phyloP scores from a whole-genome alignment of 2,888 invertebrate genomes.

The Calliphora vomitoria region DNA sequence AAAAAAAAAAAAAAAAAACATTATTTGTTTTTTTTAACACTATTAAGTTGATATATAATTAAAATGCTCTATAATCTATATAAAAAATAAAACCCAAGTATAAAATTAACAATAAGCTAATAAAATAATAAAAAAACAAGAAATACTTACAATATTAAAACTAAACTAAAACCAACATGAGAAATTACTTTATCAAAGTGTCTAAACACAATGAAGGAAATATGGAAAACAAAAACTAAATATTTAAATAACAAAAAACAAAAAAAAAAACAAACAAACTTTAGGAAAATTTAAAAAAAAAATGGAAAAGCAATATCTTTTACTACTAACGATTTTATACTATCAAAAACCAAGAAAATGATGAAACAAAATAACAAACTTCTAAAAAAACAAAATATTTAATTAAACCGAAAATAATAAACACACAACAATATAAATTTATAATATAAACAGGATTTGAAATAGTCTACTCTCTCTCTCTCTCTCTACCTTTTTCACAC shows the following conservation, averaged over 20 bases:
- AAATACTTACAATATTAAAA: conserved; percentile 46
- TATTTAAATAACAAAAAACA: conserved; percentile 35
- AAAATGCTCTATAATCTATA: conserved; percentile 19
- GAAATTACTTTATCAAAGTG: conserved; percentile 74
- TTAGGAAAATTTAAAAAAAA: conserved; percentile 55
- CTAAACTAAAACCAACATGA: conserved; percentile 62
- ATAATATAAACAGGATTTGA: conserved; percentile 37
- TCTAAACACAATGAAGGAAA: conserved; percentile 67
- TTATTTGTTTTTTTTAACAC: conserved; percentile 12
- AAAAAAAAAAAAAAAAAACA: neutral
- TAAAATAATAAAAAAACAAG: conserved; percentile 9
- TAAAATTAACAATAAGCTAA: conserved; percentile 33
- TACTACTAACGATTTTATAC: conserved; percentile 73
- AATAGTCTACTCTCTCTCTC: neutral
- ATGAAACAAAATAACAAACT: conserved; percentile 27
- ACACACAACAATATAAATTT: neutral
- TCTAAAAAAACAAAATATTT: neutral
- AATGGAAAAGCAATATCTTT: conserved; percentile 72
- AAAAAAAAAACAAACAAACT: conserved; percentile 45
- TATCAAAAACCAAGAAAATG: conserved; percentile 47
- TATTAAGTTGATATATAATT: conserved; percentile 10
- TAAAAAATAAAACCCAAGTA: conserved; percentile 3
- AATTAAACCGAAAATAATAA: neutral
- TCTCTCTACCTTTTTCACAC: neutral
- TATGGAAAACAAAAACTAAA: conserved; percentile 34